phyloP scores from a whole-genome alignment of 2,797 vertebrate genomes.

The Gallinago nigripennis region DNA sequence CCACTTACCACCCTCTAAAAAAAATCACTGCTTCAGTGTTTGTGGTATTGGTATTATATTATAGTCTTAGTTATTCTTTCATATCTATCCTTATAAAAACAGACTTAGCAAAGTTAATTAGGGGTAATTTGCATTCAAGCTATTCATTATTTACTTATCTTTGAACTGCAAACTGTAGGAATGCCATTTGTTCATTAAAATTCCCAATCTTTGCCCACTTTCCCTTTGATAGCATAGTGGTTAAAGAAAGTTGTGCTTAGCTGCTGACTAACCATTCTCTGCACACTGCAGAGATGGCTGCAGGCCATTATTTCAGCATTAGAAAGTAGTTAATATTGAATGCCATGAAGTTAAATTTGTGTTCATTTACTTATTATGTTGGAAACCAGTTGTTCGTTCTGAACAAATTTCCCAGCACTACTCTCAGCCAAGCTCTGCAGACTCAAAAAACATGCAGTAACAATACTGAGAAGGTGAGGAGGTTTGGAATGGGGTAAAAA shows the following conservation, averaged over 20 bases:
- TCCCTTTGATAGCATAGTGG: conserved; percentile 50
- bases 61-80: conserved; percentile 41
- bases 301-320: conserved; percentile 57
- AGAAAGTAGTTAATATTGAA: conserved; percentile 59
- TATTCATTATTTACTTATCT: conserved; percentile 71
- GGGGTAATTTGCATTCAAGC: conserved; percentile 61
- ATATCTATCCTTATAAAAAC: conserved; percentile 58
- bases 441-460: neutral
- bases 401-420: conserved; percentile 20
- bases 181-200: conserved; percentile 68
- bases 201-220: conserved; percentile 62
- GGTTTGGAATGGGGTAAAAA: neutral
- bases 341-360: conserved; percentile 45
- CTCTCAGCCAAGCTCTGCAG: neutral
- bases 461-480: neutral
- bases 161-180: conserved; percentile 64
- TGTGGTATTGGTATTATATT: conserved; percentile 18
- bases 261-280: conserved; percentile 63
- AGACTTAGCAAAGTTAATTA: conserved; percentile 61
- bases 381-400: conserved; percentile 36
- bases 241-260: conserved; percentile 49
- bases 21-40: conserved; percentile 8
- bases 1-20: neutral
- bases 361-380: conserved; percentile 37
- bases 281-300: conserved; percentile 42